These are phyloP conservation scores for Fabriciana adippe DNA, from an alignment of 2,888 invertebrate genomes.

Conservation along the genomic window DNA sequence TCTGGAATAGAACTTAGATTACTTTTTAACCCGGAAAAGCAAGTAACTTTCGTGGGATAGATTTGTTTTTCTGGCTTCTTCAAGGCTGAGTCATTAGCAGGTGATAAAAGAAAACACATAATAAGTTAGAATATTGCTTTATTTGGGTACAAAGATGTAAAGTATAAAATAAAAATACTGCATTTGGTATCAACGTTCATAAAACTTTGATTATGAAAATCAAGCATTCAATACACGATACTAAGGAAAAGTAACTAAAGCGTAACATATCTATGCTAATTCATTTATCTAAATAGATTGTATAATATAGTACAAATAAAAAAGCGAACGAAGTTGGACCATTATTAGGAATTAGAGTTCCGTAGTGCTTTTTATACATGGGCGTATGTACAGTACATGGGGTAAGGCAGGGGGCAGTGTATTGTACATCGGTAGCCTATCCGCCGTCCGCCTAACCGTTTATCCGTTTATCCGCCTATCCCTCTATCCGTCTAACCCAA, in stretches of 20 bases:
- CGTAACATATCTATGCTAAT: slow-evolving; percentile 73
- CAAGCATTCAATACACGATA: slow-evolving; percentile 79
- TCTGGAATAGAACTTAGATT: too few relatives aligned
- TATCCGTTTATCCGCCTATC: neutral
- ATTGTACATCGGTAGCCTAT: neutral
- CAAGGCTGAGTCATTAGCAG: too few relatives aligned
- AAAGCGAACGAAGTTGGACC: slow-evolving; percentile 81
- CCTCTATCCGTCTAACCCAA: slow-evolving; percentile 5
- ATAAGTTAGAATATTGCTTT: slow-evolving; percentile 70
- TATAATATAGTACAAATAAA: slow-evolving; percentile 80
- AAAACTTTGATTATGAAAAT: slow-evolving; percentile 79
- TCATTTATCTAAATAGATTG: slow-evolving; percentile 77
- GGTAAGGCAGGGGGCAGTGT: slow-evolving; percentile 9
- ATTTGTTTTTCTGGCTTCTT: too few relatives aligned
- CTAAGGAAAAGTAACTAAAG: slow-evolving; percentile 78
- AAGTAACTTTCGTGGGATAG: too few relatives aligned
- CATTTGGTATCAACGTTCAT: slow-evolving; percentile 80
- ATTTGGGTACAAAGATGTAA: slow-evolving; percentile 81
- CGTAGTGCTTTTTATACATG: slow-evolving; percentile 62
- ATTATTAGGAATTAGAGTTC: slow-evolving; percentile 81
- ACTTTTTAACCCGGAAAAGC: too few relatives aligned
- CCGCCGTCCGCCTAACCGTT: too few relatives aligned
- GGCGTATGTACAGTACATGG: slow-evolving; percentile 21
- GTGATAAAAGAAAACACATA: slow-evolving; percentile 47
- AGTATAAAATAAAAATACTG: slow-evolving; percentile 82